Evolutionary conservation across 2,888 invertebrate genomes (phyloP), one percentile per base, ranked within the genome.

Genomic region (Melanostoma scalare): DNA sequence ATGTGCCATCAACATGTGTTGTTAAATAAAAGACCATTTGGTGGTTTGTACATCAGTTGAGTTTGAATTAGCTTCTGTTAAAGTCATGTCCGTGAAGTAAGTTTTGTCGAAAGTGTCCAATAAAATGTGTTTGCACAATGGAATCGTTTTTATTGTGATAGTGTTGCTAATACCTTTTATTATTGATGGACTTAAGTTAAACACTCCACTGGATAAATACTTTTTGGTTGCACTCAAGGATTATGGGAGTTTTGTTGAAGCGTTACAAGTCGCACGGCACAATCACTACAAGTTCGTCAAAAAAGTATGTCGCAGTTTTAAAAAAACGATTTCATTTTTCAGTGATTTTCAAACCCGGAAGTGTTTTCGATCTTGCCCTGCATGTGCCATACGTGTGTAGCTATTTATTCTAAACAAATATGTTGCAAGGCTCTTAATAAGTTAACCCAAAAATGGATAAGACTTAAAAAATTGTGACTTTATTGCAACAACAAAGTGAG

Each of bases 241-340:
- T 38, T 82, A 82, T 60, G 68, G 68, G 1, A 82, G 82, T 42
- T 82, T 82, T 46, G 36, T 82, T 33, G 82, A 82, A 48, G 82
- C 82, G 2, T 6, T 82, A 20, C 82, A 82, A 42, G 55, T 82
- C 9, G 82, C 82, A 1, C 52, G 53, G 48, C 46, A 61, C 38
- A 77, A 82, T 74, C 82, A 74, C 52, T 82, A 82, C 44, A 82
- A 77, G 42, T 82, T 82, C 44, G 73, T 82, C 3, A 82, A 82
- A 65, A 77, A 82, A 68, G 82, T 82, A 77, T 8, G 68, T 50
- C 5, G 10, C 31, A 33, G 33, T n/a, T 9, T 20, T 3, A 9
- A 10, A 0, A 0, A 50, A 6, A 2, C 8, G 58, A 31, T 20
- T 20, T 20, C 20, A 20, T 20, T 31, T 6, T 9, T 53, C 8